Percentiles rank a stretch among this genome's conserved stretches.
phyloP scores from a whole-genome alignment of 2,888 invertebrate species.

The Papilio demoleus region DNA sequence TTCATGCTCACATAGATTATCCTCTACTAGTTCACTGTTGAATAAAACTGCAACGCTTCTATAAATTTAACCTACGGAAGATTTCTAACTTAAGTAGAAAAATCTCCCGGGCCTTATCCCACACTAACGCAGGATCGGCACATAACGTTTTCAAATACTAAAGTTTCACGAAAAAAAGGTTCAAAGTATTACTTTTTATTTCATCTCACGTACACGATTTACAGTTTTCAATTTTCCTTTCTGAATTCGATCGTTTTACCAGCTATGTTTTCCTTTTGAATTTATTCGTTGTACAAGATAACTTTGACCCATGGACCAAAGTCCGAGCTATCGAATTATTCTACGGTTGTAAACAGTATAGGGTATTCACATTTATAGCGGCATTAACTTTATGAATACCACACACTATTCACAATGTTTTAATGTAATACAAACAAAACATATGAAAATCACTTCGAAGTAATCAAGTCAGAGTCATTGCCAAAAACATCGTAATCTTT shows the following conservation, averaged over 20 bases:
- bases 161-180: slow-evolving; percentile 66
- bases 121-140: slow-evolving; percentile 26
- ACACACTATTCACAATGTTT: background rate
- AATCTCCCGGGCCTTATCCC: background rate
- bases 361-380: background rate
- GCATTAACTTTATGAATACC: slow-evolving; percentile 4
- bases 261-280: slow-evolving; percentile 44
- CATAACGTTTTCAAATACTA: slow-evolving; percentile 26
- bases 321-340: slow-evolving; percentile 29
- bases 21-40: background rate
- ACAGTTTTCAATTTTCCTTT: slow-evolving; percentile 77
- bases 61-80: background rate
- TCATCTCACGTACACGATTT: slow-evolving; percentile 74
- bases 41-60: background rate
- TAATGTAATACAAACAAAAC: background rate
- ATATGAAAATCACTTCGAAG: background rate
- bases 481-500: background rate
- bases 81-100: background rate
- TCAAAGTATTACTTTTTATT: slow-evolving; percentile 65
- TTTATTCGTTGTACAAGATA: slow-evolving; percentile 33
- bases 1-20: slow-evolving; percentile 9
- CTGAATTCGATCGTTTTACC: slow-evolving; percentile 71
- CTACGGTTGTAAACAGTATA: slow-evolving; percentile 22
- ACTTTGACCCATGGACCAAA: slow-evolving; percentile 28
- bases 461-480: background rate